Evolutionary conservation across 1,140 invertebrate species (phyloP), one percentile per base, ranked within the genome.

Genomic region (Drosophila biarmipes): DNA sequence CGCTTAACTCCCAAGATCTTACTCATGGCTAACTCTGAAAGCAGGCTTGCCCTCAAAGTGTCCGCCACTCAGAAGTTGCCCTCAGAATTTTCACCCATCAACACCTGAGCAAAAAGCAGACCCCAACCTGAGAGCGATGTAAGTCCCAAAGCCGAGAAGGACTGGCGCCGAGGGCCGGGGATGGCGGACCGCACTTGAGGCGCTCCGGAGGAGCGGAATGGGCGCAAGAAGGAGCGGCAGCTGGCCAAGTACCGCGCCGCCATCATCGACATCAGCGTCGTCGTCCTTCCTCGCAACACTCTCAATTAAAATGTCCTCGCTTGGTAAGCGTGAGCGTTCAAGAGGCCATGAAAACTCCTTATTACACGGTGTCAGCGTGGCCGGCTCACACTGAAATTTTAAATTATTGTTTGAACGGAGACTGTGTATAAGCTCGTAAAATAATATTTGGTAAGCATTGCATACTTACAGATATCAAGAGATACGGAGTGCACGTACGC

Each of bases 341-440:
- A 87, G 84, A 89, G 84, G 84, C 84, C 84, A 87, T 87, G 84
- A 87, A 87, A 87, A 87, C 84, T 87, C 84, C 84, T 87, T 87
- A 87, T 87, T 87, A 89, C 79, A 89, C 63, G 71, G 84, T 89
- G 79, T 87, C 84, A 87, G 74, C 74, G 53, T 31, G 43, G 49
- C 61, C 40, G 42, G n/a, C 27, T 34, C 12, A 51, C 63, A 67
- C 63, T 66, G 45, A 7, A 21, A 51, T 3, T 17, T 15, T 17
- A 31, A 31, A 29, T 29, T 29, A 29, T 29, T 0, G 6, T 29
- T 4, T 24, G 24, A 24, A 4, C 24, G 5, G 5, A 5, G 24
- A 24, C 24, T 24, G 3, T 24, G 3, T 24, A 24, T 24, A 24
- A 4, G 3, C 3, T 24, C 5, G 24, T 24, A 5, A 24, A 24